Percentiles rank a stretch among this genome's conserved stretches.
Conservation (phyloP, 2,113 vertebrate genomes). For the Penelope pileata region DNA sequence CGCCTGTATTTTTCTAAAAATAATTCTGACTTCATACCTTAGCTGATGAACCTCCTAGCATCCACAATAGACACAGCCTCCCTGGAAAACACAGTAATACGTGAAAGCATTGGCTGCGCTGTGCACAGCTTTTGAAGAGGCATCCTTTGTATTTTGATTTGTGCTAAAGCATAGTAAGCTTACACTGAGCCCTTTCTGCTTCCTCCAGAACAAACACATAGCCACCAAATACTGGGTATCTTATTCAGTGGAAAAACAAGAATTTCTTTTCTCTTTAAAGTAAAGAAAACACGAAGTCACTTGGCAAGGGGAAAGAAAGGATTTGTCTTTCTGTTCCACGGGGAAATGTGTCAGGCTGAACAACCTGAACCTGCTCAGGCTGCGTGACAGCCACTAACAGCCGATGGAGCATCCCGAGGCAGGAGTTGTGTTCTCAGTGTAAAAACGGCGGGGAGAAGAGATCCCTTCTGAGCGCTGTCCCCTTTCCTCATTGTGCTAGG, state of each 20-base stretch:
- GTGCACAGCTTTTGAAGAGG: neutral
- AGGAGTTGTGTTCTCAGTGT: neutral
- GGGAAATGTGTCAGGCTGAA: neutral
- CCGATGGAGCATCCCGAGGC: rapidly evolving
- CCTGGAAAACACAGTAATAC: neutral
- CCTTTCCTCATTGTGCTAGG: rapidly evolving
- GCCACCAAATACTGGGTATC: neutral
- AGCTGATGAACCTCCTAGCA: conserved; percentile 25
- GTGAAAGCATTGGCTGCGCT: neutral
- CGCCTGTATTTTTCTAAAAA: conserved; percentile 51
- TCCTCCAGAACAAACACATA: neutral
- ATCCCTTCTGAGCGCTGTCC: neutral
- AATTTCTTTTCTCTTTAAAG: neutral
- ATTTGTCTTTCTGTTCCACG: neutral
- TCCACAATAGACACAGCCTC: neutral
- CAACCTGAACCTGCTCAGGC: neutral
- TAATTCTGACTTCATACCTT: conserved; percentile 57
- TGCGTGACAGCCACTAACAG: neutral
- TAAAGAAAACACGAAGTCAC: neutral
- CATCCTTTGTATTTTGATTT: neutral
- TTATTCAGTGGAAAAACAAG: neutral
- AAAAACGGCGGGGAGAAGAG: neutral
- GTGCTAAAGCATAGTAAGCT: neutral
- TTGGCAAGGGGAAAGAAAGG: neutral
- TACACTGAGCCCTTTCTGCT: neutral